These are phyloP conservation scores for Mimas tiliae DNA, from an alignment of 2,888 invertebrate species.

Conservation along the genomic window DNA sequence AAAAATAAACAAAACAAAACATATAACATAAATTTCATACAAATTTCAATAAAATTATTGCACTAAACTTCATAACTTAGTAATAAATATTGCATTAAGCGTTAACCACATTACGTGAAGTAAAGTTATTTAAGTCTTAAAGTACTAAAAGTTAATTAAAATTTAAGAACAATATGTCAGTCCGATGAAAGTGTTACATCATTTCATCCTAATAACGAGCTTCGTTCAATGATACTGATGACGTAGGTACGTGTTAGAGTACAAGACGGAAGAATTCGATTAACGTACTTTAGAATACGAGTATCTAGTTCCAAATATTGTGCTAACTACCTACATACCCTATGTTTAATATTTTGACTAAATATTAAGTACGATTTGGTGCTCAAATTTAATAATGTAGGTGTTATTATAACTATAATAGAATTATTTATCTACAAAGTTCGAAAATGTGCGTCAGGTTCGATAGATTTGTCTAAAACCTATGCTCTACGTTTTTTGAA, in stretches of 20 bases:
- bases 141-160: slow-evolving; percentile 70
- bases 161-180: slow-evolving; percentile 77
- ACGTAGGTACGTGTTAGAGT: slow-evolving; percentile 36
- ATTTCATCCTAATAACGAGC: slow-evolving; percentile 66
- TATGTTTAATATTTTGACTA: slow-evolving; percentile 79
- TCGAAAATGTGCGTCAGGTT: slow-evolving; percentile 68
- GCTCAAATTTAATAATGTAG: slow-evolving; percentile 81
- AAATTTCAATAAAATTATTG: slow-evolving; percentile 83
- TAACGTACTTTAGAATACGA: slow-evolving; percentile 51
- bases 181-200: slow-evolving; percentile 71
- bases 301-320: slow-evolving; percentile 65
- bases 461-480: slow-evolving; percentile 60
- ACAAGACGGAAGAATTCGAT: slow-evolving; percentile 55
- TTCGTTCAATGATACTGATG: slow-evolving; percentile 52
- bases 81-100: slow-evolving; percentile 83
- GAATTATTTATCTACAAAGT: slow-evolving; percentile 78
- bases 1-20: slow-evolving; percentile 77
- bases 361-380: slow-evolving; percentile 85
- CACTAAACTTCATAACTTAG: slow-evolving; percentile 82
- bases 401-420: slow-evolving; percentile 76
- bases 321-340: slow-evolving; percentile 64
- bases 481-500: slow-evolving; percentile 53
- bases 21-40: slow-evolving; percentile 79
- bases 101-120: slow-evolving; percentile 74
- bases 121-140: slow-evolving; percentile 71